Evolutionary conservation across 2,113 vertebrate species (phyloP), one percentile per base, ranked within the genome.

Genomic region (Mixornis gularis): DNA sequence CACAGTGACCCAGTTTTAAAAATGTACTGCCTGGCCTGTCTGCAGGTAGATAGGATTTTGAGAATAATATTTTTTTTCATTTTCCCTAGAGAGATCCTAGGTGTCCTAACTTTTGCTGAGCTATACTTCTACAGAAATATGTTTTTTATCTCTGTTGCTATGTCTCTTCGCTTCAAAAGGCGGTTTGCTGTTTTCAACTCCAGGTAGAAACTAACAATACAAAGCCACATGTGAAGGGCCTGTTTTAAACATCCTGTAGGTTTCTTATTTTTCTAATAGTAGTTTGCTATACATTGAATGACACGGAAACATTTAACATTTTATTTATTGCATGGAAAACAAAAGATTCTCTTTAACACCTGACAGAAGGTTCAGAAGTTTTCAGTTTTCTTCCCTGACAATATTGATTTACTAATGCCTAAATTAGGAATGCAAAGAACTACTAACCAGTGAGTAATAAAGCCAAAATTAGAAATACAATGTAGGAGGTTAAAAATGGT

Each of bases 331-430:
- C 1, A 38, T 32, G 6, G 5, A 53, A 79, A 73, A 27, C 2
- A 38, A 59, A 77, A 78, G 3, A 60, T n/a, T 49, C 15, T 56
- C 8, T 62, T 85, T 55, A 40, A 34, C 5, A 72, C 3, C 26
- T 36, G 3, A 20, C 0, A 0, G 20, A 24, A 4, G 0, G 3
- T 85, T 89, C 32, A 29, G 22, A 85, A 79, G 6, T 20, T 9
- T 59, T 71, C 44, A 2, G 3, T 59, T 90, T 74, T 79, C 48
- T 59, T 82, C 44, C 13, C 9, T 55, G 13, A 46, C 6, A 68
- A 13, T 21, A 59, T 1, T 71, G 38, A 32, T 63, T 66, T 46
- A 36, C 59, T 59, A 76, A 79, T 16, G 38, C 8, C 11, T 79
- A 48, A 43, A 82, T 64, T 68, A 56, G 3, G 40, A 68, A 82